Percentiles rank a stretch among this genome's conserved stretches.
Conservation (phyloP, 2,113 vertebrate genomes). For the Microtus ochrogaster region DNA sequence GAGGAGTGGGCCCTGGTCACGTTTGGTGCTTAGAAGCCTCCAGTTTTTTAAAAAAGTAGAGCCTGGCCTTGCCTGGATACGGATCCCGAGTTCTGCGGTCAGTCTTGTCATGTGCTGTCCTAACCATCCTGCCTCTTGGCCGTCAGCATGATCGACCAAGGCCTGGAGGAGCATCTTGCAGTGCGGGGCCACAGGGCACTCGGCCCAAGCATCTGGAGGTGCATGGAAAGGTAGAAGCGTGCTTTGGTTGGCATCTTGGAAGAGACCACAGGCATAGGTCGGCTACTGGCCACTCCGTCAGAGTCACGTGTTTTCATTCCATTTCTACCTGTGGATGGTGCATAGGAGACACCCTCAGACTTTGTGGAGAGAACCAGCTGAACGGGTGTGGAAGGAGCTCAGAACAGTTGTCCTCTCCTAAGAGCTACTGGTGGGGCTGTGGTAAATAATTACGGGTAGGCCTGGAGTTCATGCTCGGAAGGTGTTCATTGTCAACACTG, state of each 20-base stretch:
- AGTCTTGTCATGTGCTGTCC: neutral
- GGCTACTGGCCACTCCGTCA: neutral
- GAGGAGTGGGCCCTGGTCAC: neutral
- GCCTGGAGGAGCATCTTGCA: neutral
- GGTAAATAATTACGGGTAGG: neutral
- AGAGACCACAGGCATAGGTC: neutral
- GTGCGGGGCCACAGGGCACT: neutral
- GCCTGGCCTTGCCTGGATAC: neutral
- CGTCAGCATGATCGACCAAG: neutral
- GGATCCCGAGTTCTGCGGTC: neutral
- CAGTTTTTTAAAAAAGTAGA: neutral
- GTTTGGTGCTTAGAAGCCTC: neutral
- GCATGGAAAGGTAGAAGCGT: fast-evolving
- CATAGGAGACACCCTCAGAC: neutral
- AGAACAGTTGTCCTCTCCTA: neutral
- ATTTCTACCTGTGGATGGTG: neutral
- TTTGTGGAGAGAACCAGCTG: neutral
- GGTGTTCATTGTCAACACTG: neutral
- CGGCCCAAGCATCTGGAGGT: neutral
- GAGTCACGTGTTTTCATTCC: neutral
- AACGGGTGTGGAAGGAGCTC: neutral
- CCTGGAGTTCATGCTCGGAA: neutral
- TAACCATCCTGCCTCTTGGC: neutral
- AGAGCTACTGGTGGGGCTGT: neutral
- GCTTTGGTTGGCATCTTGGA: neutral